Evolutionary conservation across 2,113 vertebrate species (phyloP).

Genomic region (Henicopernis longicauda): DNA sequence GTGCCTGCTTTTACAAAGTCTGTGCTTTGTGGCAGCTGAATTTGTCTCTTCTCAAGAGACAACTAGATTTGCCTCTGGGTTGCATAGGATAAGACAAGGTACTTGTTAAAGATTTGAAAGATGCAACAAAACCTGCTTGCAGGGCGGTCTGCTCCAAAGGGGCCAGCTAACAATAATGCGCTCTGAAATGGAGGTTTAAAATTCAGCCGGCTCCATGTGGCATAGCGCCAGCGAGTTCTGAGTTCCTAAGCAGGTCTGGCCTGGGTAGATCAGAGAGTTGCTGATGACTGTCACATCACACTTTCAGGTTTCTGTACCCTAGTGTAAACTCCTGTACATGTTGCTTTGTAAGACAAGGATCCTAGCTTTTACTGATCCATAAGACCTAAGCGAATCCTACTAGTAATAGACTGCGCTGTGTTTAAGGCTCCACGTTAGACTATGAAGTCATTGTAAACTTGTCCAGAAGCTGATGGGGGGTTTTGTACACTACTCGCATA

Average conservation of each 20-base stretch:
- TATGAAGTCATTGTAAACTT: not conserved
- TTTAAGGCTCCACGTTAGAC: not conserved
- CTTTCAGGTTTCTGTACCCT: not conserved
- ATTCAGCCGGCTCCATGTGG: accelerated
- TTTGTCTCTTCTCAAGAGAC: not conserved
- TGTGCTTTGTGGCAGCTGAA: not conserved
- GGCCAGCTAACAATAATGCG: not conserved
- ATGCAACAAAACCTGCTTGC: not conserved
- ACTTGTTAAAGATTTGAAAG: not conserved
- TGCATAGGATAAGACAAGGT: not conserved
- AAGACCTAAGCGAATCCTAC: not conserved
- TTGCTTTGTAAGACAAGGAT: not conserved
- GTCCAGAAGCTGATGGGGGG: not conserved
- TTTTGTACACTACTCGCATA: not conserved
- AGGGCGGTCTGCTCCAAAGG: not conserved
- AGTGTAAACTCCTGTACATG: not conserved
- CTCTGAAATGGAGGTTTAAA: not conserved
- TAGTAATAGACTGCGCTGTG: too few relatives aligned
- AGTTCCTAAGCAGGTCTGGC: not conserved
- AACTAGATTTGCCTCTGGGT: not conserved
- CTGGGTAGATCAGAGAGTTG: not conserved
- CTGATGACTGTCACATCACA: not conserved
- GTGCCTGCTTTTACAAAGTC: not conserved
- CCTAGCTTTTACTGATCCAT: not conserved
- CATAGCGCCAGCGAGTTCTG: accelerated